Evolutionary conservation across 2,113 vertebrate genomes (phyloP).

Genomic region (Pollachius pollachius): DNA sequence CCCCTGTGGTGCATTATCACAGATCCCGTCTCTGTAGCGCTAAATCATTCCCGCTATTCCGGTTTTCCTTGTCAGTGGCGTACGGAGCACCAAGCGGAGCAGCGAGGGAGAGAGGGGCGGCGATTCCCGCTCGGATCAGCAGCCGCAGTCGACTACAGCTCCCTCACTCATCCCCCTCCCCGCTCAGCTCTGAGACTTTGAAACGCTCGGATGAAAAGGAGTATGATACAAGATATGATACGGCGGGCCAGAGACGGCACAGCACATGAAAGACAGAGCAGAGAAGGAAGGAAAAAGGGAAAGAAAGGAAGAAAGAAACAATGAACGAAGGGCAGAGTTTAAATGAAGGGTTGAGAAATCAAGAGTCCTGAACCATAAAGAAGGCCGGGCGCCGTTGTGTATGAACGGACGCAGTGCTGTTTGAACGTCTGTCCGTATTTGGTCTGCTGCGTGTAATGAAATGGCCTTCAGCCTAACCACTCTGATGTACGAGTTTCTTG

Average conservation of each 20-base stretch:
- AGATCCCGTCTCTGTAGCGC: conserved; percentile 56
- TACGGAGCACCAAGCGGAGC: conserved; percentile 36
- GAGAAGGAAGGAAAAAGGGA: background rate
- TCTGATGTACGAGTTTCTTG: conserved; percentile 54
- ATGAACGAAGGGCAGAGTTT: too few relatives aligned
- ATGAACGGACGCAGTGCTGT: conserved; percentile 3
- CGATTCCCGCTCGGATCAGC: conserved; percentile 11
- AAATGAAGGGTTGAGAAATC: too few relatives aligned
- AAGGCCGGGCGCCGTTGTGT: background rate
- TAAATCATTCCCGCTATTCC: conserved; percentile 54
- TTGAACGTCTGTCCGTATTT: conserved; percentile 24
- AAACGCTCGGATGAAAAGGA: background rate
- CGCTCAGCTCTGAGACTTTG: conserved; percentile 2
- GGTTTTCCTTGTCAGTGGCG: conserved; percentile 36
- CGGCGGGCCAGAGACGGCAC: background rate
- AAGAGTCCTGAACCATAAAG: background rate
- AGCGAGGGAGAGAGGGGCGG: background rate
- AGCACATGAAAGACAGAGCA: background rate
- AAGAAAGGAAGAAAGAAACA: background rate
- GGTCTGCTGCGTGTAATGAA: conserved; percentile 23
- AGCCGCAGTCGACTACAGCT: background rate
- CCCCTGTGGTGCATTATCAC: conserved; percentile 57
- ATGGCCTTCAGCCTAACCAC: conserved; percentile 58
- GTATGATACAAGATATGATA: too few relatives aligned
- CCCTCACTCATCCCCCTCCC: background rate